Evolutionary conservation across 2,797 vertebrate species (phyloP).

Genomic region (Pagetopsis macropterus): DNA sequence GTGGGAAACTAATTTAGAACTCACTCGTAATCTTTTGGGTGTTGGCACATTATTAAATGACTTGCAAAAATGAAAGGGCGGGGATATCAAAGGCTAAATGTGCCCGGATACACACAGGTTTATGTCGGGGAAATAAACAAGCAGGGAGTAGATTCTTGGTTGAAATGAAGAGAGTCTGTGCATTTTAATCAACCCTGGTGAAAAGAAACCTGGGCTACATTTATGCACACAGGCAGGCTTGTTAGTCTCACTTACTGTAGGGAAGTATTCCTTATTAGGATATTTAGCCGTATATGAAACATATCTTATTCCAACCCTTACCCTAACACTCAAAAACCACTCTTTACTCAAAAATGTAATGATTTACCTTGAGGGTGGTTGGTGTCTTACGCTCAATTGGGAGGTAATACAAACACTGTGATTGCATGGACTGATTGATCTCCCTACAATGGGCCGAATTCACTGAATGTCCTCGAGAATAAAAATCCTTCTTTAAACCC

Average conservation of each 20-base stretch:
- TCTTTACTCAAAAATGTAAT: not conserved
- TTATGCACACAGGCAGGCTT: not conserved
- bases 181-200: not conserved
- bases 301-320: not conserved
- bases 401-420: not conserved
- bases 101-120: slow-evolving; percentile 13
- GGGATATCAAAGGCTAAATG: not conserved
- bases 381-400: not conserved
- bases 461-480: not conserved
- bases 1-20: slow-evolving; percentile 34
- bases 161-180: slow-evolving; percentile 29
- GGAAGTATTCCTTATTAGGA: slow-evolving; percentile 1
- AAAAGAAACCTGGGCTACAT: not conserved
- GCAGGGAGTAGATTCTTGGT: not conserved
- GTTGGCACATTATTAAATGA: slow-evolving; percentile 41
- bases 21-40: slow-evolving; percentile 38
- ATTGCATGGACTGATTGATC: slow-evolving; percentile 20
- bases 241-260: not conserved
- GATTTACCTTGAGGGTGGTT: not conserved
- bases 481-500: not conserved
- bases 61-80: slow-evolving; percentile 33
- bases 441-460: not conserved
- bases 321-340: not conserved
- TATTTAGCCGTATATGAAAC: slow-evolving; percentile 2
- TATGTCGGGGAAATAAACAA: slow-evolving; percentile 12